phyloP scores from a whole-genome alignment of 2,797 vertebrate genomes.

The Neostethus bicornis region DNA sequence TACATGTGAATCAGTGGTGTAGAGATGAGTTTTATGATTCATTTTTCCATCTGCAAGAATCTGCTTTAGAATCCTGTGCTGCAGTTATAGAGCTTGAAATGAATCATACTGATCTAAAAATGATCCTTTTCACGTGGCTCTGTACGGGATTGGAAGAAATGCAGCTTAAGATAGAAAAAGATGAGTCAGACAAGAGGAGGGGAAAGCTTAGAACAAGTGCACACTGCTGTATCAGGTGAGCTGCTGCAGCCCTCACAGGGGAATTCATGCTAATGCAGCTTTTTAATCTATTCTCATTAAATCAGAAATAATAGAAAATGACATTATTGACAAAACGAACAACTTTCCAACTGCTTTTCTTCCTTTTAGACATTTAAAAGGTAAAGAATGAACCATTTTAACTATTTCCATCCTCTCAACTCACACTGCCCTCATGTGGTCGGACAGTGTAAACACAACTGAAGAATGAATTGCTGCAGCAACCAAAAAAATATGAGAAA shows the following conservation, averaged over 20 bases:
- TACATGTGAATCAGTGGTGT: conserved; percentile 41
- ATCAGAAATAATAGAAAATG: conserved; percentile 3
- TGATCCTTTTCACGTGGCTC: conserved; percentile 15
- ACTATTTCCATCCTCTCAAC: conserved; percentile 4
- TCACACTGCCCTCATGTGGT: conserved; percentile 54
- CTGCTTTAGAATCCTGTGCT: conserved; percentile 22
- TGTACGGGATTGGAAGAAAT: conserved; percentile 48
- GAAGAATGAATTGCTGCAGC: conserved; percentile 9
- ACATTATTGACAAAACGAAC: neutral
- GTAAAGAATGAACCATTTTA: conserved; percentile 2
- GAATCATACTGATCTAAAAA: conserved; percentile 55
- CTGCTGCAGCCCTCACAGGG: conserved; percentile 37
- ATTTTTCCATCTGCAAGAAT: conserved; percentile 11
- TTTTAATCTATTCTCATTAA: neutral
- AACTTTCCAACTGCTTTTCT: neutral
- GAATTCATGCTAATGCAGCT: conserved; percentile 34
- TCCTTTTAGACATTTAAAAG: conserved; percentile 7
- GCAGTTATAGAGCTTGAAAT: conserved; percentile 39
- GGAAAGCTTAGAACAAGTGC: conserved; percentile 36
- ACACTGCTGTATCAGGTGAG: conserved; percentile 34
- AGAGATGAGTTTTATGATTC: conserved; percentile 33
- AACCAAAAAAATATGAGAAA: neutral
- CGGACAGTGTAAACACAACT: conserved; percentile 39
- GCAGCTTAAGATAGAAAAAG: conserved; percentile 67
- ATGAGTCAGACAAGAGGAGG: conserved; percentile 63